Evolutionary conservation across 2,888 invertebrate species (phyloP).

Genomic region (Julus scandinavius): DNA sequence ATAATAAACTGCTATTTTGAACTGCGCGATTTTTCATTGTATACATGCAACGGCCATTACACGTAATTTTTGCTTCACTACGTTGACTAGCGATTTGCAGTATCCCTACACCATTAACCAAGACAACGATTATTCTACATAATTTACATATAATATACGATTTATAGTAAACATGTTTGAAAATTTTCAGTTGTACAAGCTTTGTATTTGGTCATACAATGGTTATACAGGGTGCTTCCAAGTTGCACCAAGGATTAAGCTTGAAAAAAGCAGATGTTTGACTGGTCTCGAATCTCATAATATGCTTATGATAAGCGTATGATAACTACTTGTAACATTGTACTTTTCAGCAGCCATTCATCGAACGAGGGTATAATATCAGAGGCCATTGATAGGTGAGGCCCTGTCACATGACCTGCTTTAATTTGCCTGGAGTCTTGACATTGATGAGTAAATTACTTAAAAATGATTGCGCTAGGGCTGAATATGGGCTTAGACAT

Average conservation of each 20-base stretch:
- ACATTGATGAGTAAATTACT: constrained; percentile 33
- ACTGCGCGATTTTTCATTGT: too few relatives aligned
- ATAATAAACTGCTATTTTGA: too few relatives aligned
- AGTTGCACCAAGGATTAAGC: background rate
- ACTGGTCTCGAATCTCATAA: background rate
- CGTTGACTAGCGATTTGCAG: too few relatives aligned
- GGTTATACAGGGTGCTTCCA: background rate
- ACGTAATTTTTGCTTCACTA: too few relatives aligned
- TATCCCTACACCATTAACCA: too few relatives aligned
- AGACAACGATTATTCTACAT: too few relatives aligned
- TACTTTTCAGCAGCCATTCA: background rate
- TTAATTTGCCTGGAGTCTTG: background rate
- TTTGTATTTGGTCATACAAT: too few relatives aligned
- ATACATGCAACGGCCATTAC: too few relatives aligned
- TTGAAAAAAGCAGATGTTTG: background rate
- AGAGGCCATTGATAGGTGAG: background rate
- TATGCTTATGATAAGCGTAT: background rate
- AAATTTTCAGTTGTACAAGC: background rate
- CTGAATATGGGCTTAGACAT: background rate
- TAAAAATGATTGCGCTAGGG: background rate
- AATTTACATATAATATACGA: too few relatives aligned
- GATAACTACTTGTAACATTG: constrained; percentile 1
- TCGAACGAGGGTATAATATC: background rate
- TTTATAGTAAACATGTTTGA: too few relatives aligned
- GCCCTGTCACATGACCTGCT: constrained; percentile 23